Evolutionary conservation across 23 tunicate species (phyloP), one percentile per base, ranked within the genome.

Genomic region (Trididemnum clinides): DNA sequence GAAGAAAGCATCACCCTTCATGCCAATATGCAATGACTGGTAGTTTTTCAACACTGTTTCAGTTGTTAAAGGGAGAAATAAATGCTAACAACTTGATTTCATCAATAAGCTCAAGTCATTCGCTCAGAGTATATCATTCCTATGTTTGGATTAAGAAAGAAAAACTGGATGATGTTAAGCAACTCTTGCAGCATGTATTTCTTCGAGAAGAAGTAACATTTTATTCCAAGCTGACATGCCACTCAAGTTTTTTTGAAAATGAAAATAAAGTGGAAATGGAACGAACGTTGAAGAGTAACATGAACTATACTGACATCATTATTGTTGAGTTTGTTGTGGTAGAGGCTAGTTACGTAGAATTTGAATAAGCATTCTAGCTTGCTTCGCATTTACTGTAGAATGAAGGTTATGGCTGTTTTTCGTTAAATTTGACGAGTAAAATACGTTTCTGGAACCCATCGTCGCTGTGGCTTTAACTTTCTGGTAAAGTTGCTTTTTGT

Each of bases 151-250:
- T 73, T n/a, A 73, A 73, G 22, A 19, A n/a, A 38, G 80, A 54
- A 37, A 35, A 73, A 39, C 57, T 73, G 5, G 37, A 69, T 28
- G 54, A 38, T 73, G 33, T 73, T 37, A 15, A 36, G 27, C 30
- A 73, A 12, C 80, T 73, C 57, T 37, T 37, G 57, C 28, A 73
- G 22, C 80, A 73, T 73, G 80, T 66, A 3, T 30, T 32, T 66
- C 31, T 66, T 6, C 37, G 37, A 29, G 37, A 30, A 29, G 75
- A 31, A 29, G 75, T 66, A 5, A 32, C 37, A 6, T 66, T 66
- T 66, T 66, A 66, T n/a, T 4, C 37, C 37, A 66, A 66, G n/a
- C 75, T 66, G 7, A 66, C n/a, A 66, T 66, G 66, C 25, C 5
- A 3, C 25, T 28, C 66, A 59, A 10, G 66, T 59, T 19, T 12